phyloP scores from a whole-genome alignment of 2,797 vertebrate genomes.

The Schizopygopsis malacanthus region DNA sequence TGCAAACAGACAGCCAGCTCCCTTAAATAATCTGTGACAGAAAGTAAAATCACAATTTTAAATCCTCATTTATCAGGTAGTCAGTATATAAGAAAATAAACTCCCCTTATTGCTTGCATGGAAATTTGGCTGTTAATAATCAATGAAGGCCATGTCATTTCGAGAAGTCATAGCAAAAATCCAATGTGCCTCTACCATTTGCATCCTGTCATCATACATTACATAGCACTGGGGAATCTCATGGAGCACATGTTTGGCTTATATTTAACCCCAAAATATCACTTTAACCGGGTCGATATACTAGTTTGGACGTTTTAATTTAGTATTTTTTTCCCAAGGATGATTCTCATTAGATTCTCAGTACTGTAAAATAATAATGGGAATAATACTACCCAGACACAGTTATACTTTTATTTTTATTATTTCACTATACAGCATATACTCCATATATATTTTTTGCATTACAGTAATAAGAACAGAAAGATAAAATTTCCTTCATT shows the following conservation, averaged over 20 bases:
- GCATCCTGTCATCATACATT: slow-evolving; percentile 1
- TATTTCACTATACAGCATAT: not conserved
- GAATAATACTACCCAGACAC: not conserved
- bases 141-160: slow-evolving; percentile 23
- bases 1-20: not conserved
- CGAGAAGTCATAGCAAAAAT: slow-evolving; percentile 39
- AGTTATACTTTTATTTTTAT: not conserved
- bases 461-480: too few relatives aligned
- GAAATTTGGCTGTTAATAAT: slow-evolving; percentile 22
- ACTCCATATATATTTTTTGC: not conserved
- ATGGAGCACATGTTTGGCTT: not conserved
- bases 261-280: not conserved
- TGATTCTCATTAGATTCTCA: not conserved
- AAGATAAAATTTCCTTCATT: not conserved
- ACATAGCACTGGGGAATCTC: not conserved
- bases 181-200: slow-evolving; percentile 41
- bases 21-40: not conserved
- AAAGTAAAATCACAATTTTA: not conserved
- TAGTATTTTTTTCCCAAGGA: not conserved
- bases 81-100: slow-evolving; percentile 15
- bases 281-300: not conserved
- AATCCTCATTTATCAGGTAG: not conserved
- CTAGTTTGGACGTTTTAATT: not conserved
- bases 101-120: slow-evolving; percentile 7
- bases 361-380: not conserved